A percentile compares a stretch with the other conserved stretches of the same genome.
phyloP scores from a whole-genome alignment of 2,888 invertebrate species.

The Brachyptera putata region DNA sequence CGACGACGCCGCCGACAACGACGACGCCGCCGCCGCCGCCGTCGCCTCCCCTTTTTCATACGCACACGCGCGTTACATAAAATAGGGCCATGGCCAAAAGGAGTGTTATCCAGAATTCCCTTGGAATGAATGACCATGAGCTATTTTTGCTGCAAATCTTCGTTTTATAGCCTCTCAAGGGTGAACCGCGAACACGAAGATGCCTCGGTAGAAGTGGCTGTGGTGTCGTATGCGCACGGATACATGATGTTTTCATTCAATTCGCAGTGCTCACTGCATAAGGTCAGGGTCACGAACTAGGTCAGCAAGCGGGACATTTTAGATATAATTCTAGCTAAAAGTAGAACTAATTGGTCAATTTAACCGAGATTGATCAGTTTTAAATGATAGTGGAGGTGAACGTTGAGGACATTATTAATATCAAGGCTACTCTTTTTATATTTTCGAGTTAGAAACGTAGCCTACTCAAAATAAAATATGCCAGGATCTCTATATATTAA shows the following conservation, averaged over 20 bases:
- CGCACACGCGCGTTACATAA: conserved; percentile 2
- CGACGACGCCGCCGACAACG: conserved; percentile 26
- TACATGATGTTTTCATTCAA: background rate
- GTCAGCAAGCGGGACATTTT: too few relatives aligned
- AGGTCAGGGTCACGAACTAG: background rate
- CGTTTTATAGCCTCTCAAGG: background rate
- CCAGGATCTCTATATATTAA: too few relatives aligned
- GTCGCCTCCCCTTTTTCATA: background rate
- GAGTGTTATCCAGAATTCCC: background rate
- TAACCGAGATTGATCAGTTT: too few relatives aligned
- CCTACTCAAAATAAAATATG: too few relatives aligned
- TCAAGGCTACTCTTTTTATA: too few relatives aligned
- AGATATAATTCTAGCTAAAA: too few relatives aligned
- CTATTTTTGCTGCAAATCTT: background rate
- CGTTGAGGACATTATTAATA: too few relatives aligned
- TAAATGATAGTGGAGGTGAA: too few relatives aligned
- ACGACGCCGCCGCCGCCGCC: conserved; percentile 6
- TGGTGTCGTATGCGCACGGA: background rate
- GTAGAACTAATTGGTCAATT: too few relatives aligned
- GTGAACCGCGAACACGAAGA: background rate
- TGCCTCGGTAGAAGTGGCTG: too few relatives aligned
- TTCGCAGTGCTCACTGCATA: background rate
- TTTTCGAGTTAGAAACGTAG: too few relatives aligned
- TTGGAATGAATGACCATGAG: background rate
- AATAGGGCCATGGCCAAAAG: conserved; percentile 27